Conservation (phyloP, 37 sponge, comb jelly and placozoan species). For the Axinella damicornis region DNA sequence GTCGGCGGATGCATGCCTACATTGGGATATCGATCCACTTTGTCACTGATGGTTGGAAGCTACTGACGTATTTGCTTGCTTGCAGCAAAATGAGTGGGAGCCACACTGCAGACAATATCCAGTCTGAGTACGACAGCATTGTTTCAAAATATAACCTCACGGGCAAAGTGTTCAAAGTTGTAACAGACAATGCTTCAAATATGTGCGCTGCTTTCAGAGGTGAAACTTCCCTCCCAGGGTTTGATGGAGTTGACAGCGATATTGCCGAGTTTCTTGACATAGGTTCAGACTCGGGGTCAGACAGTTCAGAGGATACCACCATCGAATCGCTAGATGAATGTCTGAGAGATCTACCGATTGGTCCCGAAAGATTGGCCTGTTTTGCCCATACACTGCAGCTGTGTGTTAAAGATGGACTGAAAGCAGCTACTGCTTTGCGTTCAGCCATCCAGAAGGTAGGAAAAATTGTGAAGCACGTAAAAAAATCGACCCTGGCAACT, state of each 20-base stretch:
- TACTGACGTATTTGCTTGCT: slow-evolving; percentile 11
- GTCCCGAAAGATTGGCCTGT: slow-evolving; percentile 7
- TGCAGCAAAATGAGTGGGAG: slow-evolving; percentile 23
- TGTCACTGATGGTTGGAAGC: background rate
- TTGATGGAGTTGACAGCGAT: background rate
- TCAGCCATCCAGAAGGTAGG: slow-evolving; percentile 12
- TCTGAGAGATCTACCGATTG: background rate
- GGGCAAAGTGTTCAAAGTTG: slow-evolving; percentile 8
- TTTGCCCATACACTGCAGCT: slow-evolving; percentile 31
- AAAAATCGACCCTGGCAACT: slow-evolving; percentile 33
- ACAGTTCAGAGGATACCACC: too few species aligned
- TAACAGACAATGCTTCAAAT: slow-evolving; percentile 41
- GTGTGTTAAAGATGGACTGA: slow-evolving; percentile 22
- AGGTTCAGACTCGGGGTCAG: background rate
- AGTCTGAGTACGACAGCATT: background rate
- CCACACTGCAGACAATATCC: slow-evolving; percentile 29
- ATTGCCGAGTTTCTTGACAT: background rate
- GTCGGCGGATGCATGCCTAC: slow-evolving; percentile 10
- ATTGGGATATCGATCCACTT: slow-evolving; percentile 25
- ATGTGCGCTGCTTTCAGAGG: background rate
- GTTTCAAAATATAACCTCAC: background rate
- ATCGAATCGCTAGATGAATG: background rate
- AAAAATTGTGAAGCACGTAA: slow-evolving; percentile 1
- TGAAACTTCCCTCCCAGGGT: background rate
- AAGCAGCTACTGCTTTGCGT: background rate